Base-by-base conservation (phyloP, 2,888 invertebrate species). In the Drosophila kanekoi region DNA sequence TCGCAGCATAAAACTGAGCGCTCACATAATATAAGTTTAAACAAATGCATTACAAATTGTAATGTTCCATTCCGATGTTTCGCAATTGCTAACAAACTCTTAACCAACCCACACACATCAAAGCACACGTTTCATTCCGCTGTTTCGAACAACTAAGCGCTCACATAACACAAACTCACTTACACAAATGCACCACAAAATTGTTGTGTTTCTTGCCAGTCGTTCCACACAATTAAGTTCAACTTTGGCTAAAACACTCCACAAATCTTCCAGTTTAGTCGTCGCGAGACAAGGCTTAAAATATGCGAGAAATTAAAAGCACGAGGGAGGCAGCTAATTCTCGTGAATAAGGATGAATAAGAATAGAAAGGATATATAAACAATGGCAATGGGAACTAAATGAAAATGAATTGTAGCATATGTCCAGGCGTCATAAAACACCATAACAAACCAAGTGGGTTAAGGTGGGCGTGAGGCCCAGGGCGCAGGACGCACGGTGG, bases 371-470 rank as follows among this genome's bases (percentile, higher is more conserved):
- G 43, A 40, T 41, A 53, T 53, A 35, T 33, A 57, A 53, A 41
- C 45, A 45, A 48, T 37, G 45, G 64, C 43, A 67, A 70, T 57
- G 66, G 56, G 52, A 79, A 80, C 37, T 45, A 38, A 60, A 51
- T 79, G 70, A 57, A 76, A 70, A 79, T 79, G 81, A 72, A 79
- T 77, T 80, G 81, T 67, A 62, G 79, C 80, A 77, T 71, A 65
- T 60, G 73, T 71, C 57, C 62, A 76, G 71, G 73, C 77, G 67
- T 67, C 77, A 81, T 77, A 74, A 79, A 77, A 61, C 77, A 77
- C 81, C 62, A 65, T 62, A 73, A 73, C 62, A 60, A 57, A 6
- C 33, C 16, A 35, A 48, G 41, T 18, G 23, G 16, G 32, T 28
- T 9, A 23, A 35, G 8, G 33, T 33, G 20, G 33, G 35, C 11